Evolutionary conservation across 2,113 vertebrate genomes (phyloP).

Genomic region (Damaliscus lunatus): DNA sequence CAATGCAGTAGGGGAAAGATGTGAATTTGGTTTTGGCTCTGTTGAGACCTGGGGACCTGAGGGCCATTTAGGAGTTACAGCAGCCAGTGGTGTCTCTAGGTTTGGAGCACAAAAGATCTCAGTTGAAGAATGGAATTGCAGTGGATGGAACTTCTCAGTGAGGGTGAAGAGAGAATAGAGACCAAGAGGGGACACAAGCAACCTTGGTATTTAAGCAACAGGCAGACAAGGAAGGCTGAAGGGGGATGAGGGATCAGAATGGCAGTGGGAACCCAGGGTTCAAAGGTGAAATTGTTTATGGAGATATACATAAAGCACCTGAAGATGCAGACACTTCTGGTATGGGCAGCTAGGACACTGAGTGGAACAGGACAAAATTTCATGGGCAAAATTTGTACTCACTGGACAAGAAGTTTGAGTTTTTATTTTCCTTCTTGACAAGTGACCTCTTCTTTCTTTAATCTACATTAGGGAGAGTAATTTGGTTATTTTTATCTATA

Average conservation of each 20-base stretch:
- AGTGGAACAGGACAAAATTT: neutral
- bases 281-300: neutral
- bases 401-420: neutral
- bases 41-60: neutral
- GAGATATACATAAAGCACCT: neutral
- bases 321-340: neutral
- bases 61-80: neutral
- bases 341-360: neutral
- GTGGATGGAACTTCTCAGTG: neutral
- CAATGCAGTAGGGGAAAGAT: neutral
- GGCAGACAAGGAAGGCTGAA: neutral
- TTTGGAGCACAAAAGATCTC: neutral
- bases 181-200: neutral
- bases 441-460: neutral
- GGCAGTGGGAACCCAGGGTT: neutral
- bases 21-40: neutral
- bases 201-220: neutral
- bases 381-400: neutral
- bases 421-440: conserved; percentile 3
- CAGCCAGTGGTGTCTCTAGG: neutral
- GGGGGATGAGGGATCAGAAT: neutral
- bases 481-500: conserved; percentile 11
- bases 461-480: neutral
- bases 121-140: neutral
- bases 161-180: neutral